phyloP scores from a whole-genome alignment of 1,140 invertebrate species.

The Musca domestica region DNA sequence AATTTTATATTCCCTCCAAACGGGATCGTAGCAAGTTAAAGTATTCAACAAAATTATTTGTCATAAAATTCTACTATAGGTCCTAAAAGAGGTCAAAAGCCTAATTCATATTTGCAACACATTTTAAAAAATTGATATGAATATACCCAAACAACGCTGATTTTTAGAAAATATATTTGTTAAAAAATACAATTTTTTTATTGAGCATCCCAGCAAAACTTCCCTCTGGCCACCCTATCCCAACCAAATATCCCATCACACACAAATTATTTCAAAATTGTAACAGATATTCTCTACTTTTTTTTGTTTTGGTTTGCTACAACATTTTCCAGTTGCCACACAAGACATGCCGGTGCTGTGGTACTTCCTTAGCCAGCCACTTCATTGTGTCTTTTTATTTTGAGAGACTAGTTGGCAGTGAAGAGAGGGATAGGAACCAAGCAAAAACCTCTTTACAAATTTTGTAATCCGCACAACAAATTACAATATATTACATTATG shows the following conservation, averaged over 20 bases:
- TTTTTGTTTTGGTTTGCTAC: background rate
- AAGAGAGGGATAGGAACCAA: background rate
- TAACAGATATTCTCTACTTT: background rate
- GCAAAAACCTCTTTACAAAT: background rate
- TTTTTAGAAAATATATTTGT: too few relatives aligned
- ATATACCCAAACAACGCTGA: too few relatives aligned
- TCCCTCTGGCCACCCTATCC: background rate
- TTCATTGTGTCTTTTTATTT: background rate
- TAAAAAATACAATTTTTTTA: too few relatives aligned
- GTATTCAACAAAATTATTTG: too few relatives aligned
- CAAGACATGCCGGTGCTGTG: background rate
- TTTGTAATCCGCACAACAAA: slow-evolving; percentile 17
- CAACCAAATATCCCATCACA: background rate
- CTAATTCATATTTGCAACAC: too few relatives aligned
- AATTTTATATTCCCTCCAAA: too few relatives aligned
- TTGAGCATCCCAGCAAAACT: too few relatives aligned
- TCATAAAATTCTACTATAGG: too few relatives aligned
- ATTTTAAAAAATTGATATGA: too few relatives aligned
- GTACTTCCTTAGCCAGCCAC: background rate
- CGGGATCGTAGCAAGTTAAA: too few relatives aligned
- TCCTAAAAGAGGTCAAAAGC: too few relatives aligned
- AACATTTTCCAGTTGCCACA: background rate
- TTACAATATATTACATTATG: slow-evolving; percentile 14
- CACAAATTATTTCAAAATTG: slow-evolving; percentile 9
- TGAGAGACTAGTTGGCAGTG: too few relatives aligned